Conservation (phyloP, 1,140 invertebrate genomes). For the Bombyx mandarina region DNA sequence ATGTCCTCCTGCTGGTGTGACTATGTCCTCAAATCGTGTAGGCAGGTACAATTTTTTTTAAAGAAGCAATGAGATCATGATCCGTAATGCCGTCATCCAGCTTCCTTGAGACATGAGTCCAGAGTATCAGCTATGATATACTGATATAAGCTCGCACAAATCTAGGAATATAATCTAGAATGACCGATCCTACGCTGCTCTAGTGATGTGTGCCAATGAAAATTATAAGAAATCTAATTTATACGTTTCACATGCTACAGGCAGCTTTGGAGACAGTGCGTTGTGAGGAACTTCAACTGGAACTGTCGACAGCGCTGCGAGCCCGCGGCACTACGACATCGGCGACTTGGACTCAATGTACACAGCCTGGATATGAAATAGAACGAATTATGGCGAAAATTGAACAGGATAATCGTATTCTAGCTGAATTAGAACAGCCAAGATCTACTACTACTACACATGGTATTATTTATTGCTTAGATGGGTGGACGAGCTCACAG, state of each 20-base stretch:
- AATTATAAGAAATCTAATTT: too few relatives aligned
- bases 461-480: slow-evolving; percentile 29
- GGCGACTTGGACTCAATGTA: slow-evolving; percentile 66
- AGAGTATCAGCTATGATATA: too few relatives aligned
- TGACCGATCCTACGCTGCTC: too few relatives aligned
- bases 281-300: slow-evolving; percentile 90
- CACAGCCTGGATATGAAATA: slow-evolving; percentile 84
- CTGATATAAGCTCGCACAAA: too few relatives aligned
- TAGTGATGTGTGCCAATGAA: too few relatives aligned
- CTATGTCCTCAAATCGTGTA: too few relatives aligned
- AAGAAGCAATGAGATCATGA: too few relatives aligned
- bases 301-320: slow-evolving; percentile 78
- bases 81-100: too few relatives aligned
- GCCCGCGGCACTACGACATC: slow-evolving; percentile 45
- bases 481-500: neutral
- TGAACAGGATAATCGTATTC: slow-evolving; percentile 88
- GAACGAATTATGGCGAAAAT: slow-evolving; percentile 96
- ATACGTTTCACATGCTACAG: slow-evolving; percentile 25
- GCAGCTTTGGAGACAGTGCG: slow-evolving; percentile 88
- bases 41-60: too few relatives aligned
- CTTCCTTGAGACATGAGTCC: too few relatives aligned
- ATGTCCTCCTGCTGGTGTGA: too few relatives aligned
- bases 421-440: slow-evolving; percentile 90
- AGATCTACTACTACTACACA: slow-evolving; percentile 71
- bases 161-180: too few relatives aligned